Conservation (phyloP, 2,797 vertebrate genomes). For the Capromys pilorides region DNA sequence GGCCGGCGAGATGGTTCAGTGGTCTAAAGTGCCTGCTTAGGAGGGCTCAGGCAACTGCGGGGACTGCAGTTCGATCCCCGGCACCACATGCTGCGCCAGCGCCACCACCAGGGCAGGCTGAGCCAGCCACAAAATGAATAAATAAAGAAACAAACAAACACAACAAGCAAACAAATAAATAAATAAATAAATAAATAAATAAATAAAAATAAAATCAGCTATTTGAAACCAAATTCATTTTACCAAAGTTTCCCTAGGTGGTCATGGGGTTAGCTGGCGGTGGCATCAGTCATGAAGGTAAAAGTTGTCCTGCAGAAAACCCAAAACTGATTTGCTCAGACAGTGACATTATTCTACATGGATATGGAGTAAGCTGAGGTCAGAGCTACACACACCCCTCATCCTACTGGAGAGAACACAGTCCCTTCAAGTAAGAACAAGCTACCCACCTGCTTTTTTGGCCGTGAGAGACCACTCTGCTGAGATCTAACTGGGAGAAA, state of each 20-base stretch:
- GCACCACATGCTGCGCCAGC: no score
- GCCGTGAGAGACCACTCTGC: not conserved
- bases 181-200: no score
- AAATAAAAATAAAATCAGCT: not conserved
- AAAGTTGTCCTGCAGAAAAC: slow-evolving; percentile 51
- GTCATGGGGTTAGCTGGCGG: not conserved
- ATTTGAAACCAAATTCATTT: slow-evolving; percentile 45
- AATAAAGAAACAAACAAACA: no score
- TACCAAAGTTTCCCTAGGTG: not conserved
- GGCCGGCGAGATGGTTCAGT: no score
- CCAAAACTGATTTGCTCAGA: slow-evolving; percentile 30
- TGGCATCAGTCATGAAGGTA: not conserved
- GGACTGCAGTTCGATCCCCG: no score
- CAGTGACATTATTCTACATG: slow-evolving; percentile 22
- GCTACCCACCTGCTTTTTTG: not conserved
- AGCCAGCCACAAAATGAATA: no score
- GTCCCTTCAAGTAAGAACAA: slow-evolving; percentile 3
- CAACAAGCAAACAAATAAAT: no score
- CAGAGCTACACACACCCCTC: not conserved
- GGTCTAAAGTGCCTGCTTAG: no score
- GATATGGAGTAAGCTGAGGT: not conserved
- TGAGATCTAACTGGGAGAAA: slow-evolving; percentile 18
- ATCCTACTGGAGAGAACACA: not conserved
- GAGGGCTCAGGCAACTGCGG: no score
- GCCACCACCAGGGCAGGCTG: no score